phyloP scores from a whole-genome alignment of 2,888 invertebrate genomes.

The Andricus curvator region DNA sequence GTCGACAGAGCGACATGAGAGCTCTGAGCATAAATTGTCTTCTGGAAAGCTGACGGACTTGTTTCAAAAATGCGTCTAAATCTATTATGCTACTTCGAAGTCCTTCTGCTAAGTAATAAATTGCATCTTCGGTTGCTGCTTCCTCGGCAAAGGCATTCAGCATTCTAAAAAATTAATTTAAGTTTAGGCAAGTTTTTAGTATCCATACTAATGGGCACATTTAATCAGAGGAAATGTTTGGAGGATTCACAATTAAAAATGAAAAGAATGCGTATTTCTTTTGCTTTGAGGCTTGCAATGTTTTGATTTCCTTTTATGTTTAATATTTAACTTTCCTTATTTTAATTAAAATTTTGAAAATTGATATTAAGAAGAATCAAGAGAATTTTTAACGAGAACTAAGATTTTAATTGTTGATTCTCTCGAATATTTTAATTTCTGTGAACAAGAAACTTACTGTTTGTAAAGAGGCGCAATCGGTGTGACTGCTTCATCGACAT shows the following conservation, averaged over 20 bases:
- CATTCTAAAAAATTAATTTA: slow-evolving; percentile 81
- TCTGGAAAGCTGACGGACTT: slow-evolving; percentile 95
- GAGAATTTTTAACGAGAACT: too few species aligned
- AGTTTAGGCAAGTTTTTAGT: not conserved
- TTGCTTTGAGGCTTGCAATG: too few species aligned
- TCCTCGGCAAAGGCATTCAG: slow-evolving; percentile 97
- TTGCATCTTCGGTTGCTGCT: slow-evolving; percentile 98
- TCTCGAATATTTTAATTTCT: slow-evolving; percentile 1
- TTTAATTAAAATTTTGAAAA: too few species aligned
- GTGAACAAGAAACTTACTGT: slow-evolving; percentile 83
- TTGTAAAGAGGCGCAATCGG: slow-evolving; percentile 97
- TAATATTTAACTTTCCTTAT: not conserved
- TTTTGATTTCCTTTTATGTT: not conserved
- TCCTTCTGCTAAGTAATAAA: slow-evolving; percentile 98
- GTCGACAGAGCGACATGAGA: slow-evolving; percentile 97
- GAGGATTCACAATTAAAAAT: too few species aligned
- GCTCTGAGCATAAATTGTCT: slow-evolving; percentile 97
- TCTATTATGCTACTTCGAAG: slow-evolving; percentile 95
- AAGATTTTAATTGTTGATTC: not conserved
- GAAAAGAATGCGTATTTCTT: too few species aligned
- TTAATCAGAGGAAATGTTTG: too few species aligned
- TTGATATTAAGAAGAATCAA: not conserved
- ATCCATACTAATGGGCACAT: too few species aligned
- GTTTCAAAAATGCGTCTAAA: slow-evolving; percentile 96
- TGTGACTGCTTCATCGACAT: slow-evolving; percentile 97